phyloP scores from a whole-genome alignment of 2,797 vertebrate species.

The Octomys mimax region DNA sequence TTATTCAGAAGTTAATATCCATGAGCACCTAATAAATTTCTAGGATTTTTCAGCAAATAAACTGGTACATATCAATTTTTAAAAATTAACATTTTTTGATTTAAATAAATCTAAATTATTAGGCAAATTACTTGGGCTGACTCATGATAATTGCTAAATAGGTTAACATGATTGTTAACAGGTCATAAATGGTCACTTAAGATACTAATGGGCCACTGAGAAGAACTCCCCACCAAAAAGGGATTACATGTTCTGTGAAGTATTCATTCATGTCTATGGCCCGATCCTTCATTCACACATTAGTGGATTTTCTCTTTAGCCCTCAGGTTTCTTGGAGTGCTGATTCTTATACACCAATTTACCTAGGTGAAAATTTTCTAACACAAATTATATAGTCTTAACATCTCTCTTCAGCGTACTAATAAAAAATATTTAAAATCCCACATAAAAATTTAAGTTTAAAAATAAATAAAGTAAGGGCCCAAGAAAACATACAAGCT shows the following conservation, averaged over 20 bases:
- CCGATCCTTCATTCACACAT: background rate
- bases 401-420: background rate
- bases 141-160: background rate
- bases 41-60: conserved; percentile 3
- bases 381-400: conserved; percentile 23
- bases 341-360: background rate
- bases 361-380: background rate
- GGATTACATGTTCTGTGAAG: background rate
- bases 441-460: conserved; percentile 20
- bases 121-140: background rate
- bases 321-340: background rate
- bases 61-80: background rate
- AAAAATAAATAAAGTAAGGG: background rate
- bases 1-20: conserved; percentile 22
- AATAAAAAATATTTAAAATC: background rate
- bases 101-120: conserved; percentile 37
- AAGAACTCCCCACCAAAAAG: background rate
- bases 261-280: background rate
- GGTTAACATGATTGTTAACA: background rate
- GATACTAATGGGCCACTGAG: background rate
- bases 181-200: conserved; percentile 31
- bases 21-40: conserved; percentile 1
- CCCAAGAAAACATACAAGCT: background rate
- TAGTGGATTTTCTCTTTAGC: background rate
- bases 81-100: background rate